Evolutionary conservation across 30 jellyfish, hydroid and myxozoan genomes (phyloP), one percentile per base, ranked within the genome.

Genomic region (Hydra vulgaris): DNA sequence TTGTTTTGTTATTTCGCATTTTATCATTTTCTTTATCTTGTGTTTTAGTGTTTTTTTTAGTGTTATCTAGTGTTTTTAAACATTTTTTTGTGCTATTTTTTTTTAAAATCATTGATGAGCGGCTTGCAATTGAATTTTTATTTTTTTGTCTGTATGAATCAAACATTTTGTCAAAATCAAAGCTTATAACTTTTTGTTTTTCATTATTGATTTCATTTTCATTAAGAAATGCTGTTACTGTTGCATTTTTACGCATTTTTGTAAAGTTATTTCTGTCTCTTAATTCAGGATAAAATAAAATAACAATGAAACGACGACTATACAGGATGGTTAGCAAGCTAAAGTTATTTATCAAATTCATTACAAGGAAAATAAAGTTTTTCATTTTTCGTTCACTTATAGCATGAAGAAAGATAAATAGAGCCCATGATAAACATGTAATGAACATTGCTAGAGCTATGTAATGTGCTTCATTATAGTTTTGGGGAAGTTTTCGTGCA

Each of bases 391-490:
- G 27, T 16, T 54, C 79, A 23, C 24, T 24, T 7, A 25, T 78
- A 21, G 22, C 20, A 66, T 78, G 66, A 23, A 78, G 77, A 20
- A 40, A 75, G 77, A 27, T 15, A 54, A 78, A 52, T 18, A 61
- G 27, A 21, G 40, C 23, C 95, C 96, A 84, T 25, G 83, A 82
- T 26, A 89, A 56, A 70, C 85, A 79, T 16, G 85, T 80, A 18
- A 88, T 79, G 66, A 89, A 89, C 86, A 89, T 89, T 16, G 95
- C 88, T 82, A 89, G 73, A 40, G 89, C 85, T 17, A 89, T 81
- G 88, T 85, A 89, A 56, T 81, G 85, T n/a, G 96, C 95, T 53
- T 89, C 96, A 78, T 84, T 89, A 79, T 83, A 84, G 26, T 83
- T 88, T 69, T 84, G 90, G 21, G 96, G 96, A 23, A 89, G 85